These are phyloP conservation scores for Mionectes olivaceus DNA, from an alignment of 2,797 vertebrate species.

Conservation along the genomic window DNA sequence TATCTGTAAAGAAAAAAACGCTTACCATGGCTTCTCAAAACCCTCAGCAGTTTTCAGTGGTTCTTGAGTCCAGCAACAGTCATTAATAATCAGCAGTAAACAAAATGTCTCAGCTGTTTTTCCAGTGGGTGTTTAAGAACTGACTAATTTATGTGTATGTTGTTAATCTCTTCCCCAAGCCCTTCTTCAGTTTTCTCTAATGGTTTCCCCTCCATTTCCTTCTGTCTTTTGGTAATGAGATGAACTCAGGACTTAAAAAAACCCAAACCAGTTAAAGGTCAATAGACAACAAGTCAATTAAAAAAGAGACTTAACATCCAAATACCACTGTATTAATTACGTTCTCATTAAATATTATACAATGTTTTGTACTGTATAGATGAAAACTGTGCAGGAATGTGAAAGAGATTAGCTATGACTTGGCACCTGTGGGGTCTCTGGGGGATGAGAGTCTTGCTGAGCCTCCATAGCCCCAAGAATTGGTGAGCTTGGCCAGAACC, in stretches of 20 bases:
- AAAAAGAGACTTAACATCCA: not conserved
- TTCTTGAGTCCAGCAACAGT: not conserved
- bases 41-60: not conserved
- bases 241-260: not conserved
- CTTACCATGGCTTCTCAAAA: not conserved
- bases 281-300: not conserved
- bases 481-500: accelerated
- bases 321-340: not conserved
- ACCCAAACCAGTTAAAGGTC: not conserved
- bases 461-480: not conserved
- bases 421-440: not conserved
- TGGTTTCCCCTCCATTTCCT: not conserved
- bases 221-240: not conserved
- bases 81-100: not conserved
- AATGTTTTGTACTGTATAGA: not conserved
- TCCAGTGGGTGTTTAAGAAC: not conserved
- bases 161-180: not conserved
- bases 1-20: not conserved
- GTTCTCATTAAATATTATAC: not conserved
- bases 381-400: not conserved
- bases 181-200: not conserved
- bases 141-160: not conserved
- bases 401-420: not conserved
- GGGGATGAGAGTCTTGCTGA: not conserved
- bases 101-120: not conserved